Evolutionary conservation across 2,797 vertebrate genomes (phyloP).

Genomic region (Podargus strigoides): DNA sequence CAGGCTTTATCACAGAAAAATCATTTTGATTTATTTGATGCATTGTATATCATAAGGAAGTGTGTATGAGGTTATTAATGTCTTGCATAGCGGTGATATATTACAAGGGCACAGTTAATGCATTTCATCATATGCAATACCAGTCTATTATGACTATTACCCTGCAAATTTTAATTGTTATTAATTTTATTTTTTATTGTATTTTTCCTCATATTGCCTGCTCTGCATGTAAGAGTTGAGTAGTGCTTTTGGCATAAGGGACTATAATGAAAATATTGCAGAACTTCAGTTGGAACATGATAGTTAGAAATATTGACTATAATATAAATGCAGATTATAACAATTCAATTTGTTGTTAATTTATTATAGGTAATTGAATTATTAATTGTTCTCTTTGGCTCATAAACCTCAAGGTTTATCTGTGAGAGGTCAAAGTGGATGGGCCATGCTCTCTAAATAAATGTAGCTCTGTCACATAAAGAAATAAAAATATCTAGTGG

Average conservation of each 20-base stretch:
- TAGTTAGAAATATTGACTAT: constrained; percentile 5
- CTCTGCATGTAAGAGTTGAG: neutral
- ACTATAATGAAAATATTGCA: neutral
- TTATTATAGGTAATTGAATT: constrained; percentile 38
- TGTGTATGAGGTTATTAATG: constrained; percentile 20
- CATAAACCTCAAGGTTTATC: constrained; percentile 51
- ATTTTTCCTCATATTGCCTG: neutral
- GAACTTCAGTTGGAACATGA: neutral
- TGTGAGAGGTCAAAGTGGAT: constrained; percentile 17
- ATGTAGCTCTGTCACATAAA: neutral
- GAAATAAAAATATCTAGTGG: neutral
- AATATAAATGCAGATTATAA: constrained; percentile 41
- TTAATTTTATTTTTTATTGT: neutral
- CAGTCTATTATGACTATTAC: neutral
- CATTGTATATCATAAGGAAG: constrained; percentile 28
- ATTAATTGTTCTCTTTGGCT: constrained; percentile 59
- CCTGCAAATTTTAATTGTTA: neutral
- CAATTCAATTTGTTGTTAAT: constrained; percentile 55
- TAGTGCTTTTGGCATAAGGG: neutral
- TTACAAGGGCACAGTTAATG: neutral
- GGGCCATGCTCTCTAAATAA: constrained; percentile 20
- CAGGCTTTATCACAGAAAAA: constrained; percentile 40
- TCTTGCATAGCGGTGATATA: constrained; percentile 27
- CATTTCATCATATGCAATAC: neutral
- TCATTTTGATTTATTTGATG: constrained; percentile 48